Conservation (phyloP, 2,888 invertebrate genomes). For the Calameuta idolon region DNA sequence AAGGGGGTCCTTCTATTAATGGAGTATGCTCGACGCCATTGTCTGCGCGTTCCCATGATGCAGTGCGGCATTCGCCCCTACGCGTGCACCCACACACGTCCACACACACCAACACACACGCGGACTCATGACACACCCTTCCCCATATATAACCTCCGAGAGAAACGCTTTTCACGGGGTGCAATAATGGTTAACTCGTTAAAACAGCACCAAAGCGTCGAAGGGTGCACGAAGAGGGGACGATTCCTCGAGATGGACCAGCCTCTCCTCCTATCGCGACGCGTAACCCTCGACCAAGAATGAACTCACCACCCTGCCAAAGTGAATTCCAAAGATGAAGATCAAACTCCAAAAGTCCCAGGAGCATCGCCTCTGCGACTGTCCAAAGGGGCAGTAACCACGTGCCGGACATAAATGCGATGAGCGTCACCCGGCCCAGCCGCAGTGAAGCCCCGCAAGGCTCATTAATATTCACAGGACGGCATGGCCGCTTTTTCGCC, state of each 20-base stretch:
- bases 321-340: background rate
- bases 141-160: constrained; percentile 24
- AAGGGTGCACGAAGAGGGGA: background rate
- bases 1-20: constrained; percentile 33
- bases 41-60: constrained; percentile 38
- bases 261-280: background rate
- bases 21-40: constrained; percentile 41
- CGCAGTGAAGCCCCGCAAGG: constrained; percentile 40
- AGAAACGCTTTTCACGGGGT: constrained; percentile 26
- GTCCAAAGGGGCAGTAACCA: constrained; percentile 33
- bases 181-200: constrained; percentile 40
- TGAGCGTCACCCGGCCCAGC: constrained; percentile 28
- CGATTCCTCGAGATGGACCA: background rate
- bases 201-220: constrained; percentile 21
- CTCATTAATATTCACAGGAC: constrained; percentile 62
- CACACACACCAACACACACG: background rate
- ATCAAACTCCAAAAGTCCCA: background rate
- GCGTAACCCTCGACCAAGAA: background rate
- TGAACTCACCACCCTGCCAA: background rate
- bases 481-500: constrained; percentile 59
- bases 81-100: constrained; percentile 7
- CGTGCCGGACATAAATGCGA: constrained; percentile 42
- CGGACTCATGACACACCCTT: background rate
- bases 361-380: background rate
- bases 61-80: constrained; percentile 38